Base-by-base conservation (phyloP, 2,797 vertebrate genomes). In the Pterois miles region DNA sequence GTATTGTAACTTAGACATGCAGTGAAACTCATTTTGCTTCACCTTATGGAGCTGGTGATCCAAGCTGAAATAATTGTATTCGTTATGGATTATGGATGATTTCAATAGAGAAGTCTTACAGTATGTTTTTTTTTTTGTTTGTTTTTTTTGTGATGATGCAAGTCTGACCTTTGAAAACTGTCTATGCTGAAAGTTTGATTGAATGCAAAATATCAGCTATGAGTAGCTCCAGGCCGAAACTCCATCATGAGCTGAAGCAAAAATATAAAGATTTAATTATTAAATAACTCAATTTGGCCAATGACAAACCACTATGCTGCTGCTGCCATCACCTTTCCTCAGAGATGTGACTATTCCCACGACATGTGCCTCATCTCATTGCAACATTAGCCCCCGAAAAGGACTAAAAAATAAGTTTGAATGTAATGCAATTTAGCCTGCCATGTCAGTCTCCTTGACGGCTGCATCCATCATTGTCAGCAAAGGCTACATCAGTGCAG, bases 381-480 rank as follows among this genome's bases (percentile, higher is more conserved):
- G 83, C 59, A 65, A 79, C 87, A 85, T 91, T 89, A 91, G 93
- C 94, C 93, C 94, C 94, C 16, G 94, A 92, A 91, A 92, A 66
- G 71, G 71, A 81, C 76, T 40, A 70, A 76, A 85, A 86, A 86
- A 87, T 78, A 76, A 73, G 81, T 91, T 90, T 88, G 86, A 93
- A 91, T 91, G 82, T 94, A 93, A 94, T 94, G 86, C 93, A 93
- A 95, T 95, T 95, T 94, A 93, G 92, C 89, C 89, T 48, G 46
- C 56, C 77, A 73, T 78, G 92, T 94, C 92, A 93, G 89, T 88
- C 83, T 74, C 50, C 71, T 59, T 81, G 93, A 95, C 89, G 83
- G 91, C 91, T 88, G 83, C 93, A 95, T 96, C 93, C 92, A 93
- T 96, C 95, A 95, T 83, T 92, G 95, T 95, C 95, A 95, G 75